These are phyloP conservation scores for Cabera pusaria DNA, from an alignment of 2,888 invertebrate species.

Conservation along the genomic window DNA sequence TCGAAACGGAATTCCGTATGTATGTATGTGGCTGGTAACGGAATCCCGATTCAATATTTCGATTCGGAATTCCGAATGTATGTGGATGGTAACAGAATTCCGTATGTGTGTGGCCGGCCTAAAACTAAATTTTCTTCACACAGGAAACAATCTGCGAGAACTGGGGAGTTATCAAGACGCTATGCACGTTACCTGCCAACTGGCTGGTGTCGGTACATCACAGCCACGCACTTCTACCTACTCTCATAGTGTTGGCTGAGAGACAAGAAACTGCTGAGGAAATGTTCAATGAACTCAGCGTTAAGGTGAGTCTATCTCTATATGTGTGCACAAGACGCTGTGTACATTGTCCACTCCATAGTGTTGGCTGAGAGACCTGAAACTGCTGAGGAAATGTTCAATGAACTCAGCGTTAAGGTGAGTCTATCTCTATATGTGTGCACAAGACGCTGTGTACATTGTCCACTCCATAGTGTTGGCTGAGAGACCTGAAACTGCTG, in stretches of 20 bases:
- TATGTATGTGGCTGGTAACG: too few relatives aligned
- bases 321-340: too few relatives aligned
- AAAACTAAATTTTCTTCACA: background rate
- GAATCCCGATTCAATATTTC: too few relatives aligned
- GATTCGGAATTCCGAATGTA: too few relatives aligned
- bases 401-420: constrained; percentile 88
- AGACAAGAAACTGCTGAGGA: constrained; percentile 85
- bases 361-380: constrained; percentile 84
- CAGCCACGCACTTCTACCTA: constrained; percentile 89
- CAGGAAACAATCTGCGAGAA: constrained; percentile 72
- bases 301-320: constrained; percentile 78
- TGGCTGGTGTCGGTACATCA: constrained; percentile 91
- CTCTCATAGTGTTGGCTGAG: constrained; percentile 86
- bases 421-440: too few relatives aligned
- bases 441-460: too few relatives aligned
- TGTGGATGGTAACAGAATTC: too few relatives aligned
- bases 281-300: constrained; percentile 89
- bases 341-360: too few relatives aligned
- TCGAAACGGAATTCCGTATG: too few relatives aligned
- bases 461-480: constrained; percentile 85
- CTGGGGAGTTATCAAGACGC: constrained; percentile 89
- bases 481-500: constrained; percentile 84
- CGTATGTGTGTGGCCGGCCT: too few relatives aligned
- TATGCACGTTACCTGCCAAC: constrained; percentile 92
- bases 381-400: constrained; percentile 87